These are phyloP conservation scores for Atrina japonica DNA, from an alignment of 2,888 invertebrate genomes.

Conservation along the genomic window DNA sequence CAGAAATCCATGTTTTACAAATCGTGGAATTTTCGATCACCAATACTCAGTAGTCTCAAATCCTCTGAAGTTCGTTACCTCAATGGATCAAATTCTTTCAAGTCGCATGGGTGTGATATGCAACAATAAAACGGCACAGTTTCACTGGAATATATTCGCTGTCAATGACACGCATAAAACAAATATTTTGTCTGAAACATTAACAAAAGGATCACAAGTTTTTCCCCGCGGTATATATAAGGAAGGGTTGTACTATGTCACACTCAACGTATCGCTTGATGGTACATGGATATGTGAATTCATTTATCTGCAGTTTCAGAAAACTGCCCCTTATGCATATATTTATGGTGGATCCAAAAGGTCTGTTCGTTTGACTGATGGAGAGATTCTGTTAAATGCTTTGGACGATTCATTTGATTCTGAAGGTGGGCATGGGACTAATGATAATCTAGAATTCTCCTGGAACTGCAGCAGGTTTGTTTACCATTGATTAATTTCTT, in stretches of 20 bases:
- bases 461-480: constrained; percentile 42
- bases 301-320: constrained; percentile 46
- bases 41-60: constrained; percentile 48
- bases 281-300: constrained; percentile 55
- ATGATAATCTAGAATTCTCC: constrained; percentile 27
- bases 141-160: constrained; percentile 44
- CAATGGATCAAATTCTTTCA: constrained; percentile 52
- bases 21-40: constrained; percentile 54
- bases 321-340: constrained; percentile 52
- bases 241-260: constrained; percentile 38
- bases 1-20: constrained; percentile 33
- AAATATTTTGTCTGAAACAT: constrained; percentile 23
- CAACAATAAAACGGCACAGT: constrained; percentile 39
- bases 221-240: constrained; percentile 45
- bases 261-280: constrained; percentile 47
- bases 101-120: constrained; percentile 49
- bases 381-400: constrained; percentile 44
- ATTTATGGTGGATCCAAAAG: constrained; percentile 53
- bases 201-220: constrained; percentile 27
- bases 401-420: constrained; percentile 50
- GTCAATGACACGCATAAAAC: constrained; percentile 15
- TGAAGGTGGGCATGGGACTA: constrained; percentile 36
- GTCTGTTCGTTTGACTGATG: constrained; percentile 6
- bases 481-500: too few relatives aligned
- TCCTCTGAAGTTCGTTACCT: constrained; percentile 49